Percentiles rank a stretch among this genome's conserved stretches.
Conservation (phyloP, 2,888 invertebrate genomes). For the Branchipolynoe longqiensis region DNA sequence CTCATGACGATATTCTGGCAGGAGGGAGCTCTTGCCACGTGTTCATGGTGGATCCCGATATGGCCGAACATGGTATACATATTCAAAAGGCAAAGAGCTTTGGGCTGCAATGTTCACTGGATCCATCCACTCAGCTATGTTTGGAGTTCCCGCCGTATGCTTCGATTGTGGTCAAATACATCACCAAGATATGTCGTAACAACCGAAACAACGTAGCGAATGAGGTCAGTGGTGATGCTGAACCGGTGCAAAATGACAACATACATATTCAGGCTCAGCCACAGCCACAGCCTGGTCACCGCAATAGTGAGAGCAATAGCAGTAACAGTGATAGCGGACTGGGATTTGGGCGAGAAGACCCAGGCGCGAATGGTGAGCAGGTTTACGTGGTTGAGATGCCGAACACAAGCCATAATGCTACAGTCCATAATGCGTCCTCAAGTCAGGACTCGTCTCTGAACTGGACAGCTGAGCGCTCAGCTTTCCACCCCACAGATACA, state of each 20-base stretch:
- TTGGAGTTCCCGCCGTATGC: conserved; percentile 95
- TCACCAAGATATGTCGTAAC: conserved; percentile 84
- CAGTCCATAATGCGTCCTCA: conserved; percentile 34
- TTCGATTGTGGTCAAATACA: conserved; percentile 85
- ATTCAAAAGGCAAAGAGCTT: conserved; percentile 90
- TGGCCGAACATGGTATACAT: conserved; percentile 91
- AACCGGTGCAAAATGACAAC: conserved; percentile 57
- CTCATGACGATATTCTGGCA: conserved; percentile 71
- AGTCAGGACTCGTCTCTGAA: conserved; percentile 23
- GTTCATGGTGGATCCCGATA: conserved; percentile 94
- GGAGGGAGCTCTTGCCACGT: conserved; percentile 93
- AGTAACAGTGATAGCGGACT: conserved; percentile 98
- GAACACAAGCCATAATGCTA: background rate
- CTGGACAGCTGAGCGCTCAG: conserved; percentile 53
- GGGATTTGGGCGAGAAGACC: conserved; percentile 87
- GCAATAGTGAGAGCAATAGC: conserved; percentile 86
- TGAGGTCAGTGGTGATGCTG: conserved; percentile 77
- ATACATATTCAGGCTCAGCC: background rate
- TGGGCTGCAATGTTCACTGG: conserved; percentile 88
- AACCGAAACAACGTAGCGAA: conserved; percentile 72
- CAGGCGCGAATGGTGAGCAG: conserved; percentile 71
- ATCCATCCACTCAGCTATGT: conserved; percentile 84
- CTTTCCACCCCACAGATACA: conserved; percentile 33
- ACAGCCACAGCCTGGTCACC: background rate
- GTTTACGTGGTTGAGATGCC: conserved; percentile 77